Evolutionary conservation across 2,888 invertebrate genomes (phyloP).

Genomic region (Dicyrtoma fusca): DNA sequence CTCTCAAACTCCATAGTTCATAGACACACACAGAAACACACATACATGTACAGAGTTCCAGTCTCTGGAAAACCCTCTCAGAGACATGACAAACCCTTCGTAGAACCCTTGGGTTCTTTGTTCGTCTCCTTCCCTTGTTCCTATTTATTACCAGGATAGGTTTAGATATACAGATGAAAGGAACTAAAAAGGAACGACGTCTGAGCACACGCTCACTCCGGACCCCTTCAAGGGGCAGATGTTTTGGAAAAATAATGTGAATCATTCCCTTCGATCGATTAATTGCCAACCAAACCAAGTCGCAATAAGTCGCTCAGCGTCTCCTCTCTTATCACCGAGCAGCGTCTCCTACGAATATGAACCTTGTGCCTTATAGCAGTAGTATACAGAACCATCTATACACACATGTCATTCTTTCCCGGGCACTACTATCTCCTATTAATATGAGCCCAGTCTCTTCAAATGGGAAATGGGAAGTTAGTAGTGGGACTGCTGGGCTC

Average conservation of each 20-base stretch:
- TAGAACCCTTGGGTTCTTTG: constrained; percentile 38
- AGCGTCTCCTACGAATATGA: too few species aligned
- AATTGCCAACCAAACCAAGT: constrained; percentile 21
- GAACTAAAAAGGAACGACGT: constrained; percentile 40
- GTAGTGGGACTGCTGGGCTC: too few species aligned
- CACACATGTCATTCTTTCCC: too few species aligned
- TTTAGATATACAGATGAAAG: constrained; percentile 15
- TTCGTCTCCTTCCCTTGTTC: constrained; percentile 35
- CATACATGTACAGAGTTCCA: background rate
- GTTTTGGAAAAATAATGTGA: constrained; percentile 35
- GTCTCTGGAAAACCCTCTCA: constrained; percentile 19
- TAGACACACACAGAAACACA: background rate
- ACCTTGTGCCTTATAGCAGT: too few species aligned
- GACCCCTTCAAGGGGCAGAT: constrained; percentile 42
- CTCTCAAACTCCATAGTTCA: background rate
- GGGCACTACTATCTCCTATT: too few species aligned
- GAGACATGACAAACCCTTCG: constrained; percentile 35
- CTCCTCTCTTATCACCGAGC: background rate
- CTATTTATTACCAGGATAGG: constrained; percentile 24
- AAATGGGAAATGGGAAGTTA: too few species aligned
- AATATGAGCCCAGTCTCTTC: too few species aligned
- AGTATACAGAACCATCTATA: too few species aligned
- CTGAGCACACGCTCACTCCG: constrained; percentile 37
- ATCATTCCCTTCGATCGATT: constrained; percentile 37
- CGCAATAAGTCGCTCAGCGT: constrained; percentile 14